Percentiles rank a stretch among this genome's conserved stretches.
phyloP scores from a whole-genome alignment of 2,888 invertebrate genomes.

The Acanthococcus lagerstroemiae region DNA sequence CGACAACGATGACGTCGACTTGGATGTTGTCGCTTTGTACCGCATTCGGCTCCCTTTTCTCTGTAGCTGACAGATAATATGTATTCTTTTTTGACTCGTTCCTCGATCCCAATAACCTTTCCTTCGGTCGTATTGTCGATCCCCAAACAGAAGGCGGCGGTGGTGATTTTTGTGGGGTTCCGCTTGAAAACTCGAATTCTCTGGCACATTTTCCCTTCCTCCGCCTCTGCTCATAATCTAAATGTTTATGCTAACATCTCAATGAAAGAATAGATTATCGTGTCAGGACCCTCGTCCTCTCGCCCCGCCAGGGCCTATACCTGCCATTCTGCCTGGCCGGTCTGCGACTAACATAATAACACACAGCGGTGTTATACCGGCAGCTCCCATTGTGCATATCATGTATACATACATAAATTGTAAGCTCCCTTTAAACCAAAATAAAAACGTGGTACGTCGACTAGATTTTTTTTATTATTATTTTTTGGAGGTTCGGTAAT shows the following conservation, averaged over 20 bases:
- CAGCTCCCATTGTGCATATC: conserved; percentile 18
- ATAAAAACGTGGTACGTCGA: not conserved
- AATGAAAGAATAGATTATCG: conserved; percentile 28
- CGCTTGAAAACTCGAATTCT: conserved; percentile 7
- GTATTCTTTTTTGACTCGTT: conserved; percentile 13
- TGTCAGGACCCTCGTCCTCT: conserved; percentile 13
- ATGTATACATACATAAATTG: conserved; percentile 27
- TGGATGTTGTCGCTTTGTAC: not conserved
- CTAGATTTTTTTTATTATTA: conserved; percentile 13
- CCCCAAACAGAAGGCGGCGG: conserved; percentile 1
- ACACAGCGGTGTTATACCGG: conserved; percentile 24
- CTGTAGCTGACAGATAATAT: not conserved
- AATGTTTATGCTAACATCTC: conserved; percentile 29
- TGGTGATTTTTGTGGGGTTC: conserved; percentile 23
- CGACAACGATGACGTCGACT: not conserved
- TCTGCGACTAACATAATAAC: conserved; percentile 6
- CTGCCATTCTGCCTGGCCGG: not conserved
- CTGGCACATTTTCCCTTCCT: not conserved
- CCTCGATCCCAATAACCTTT: not conserved
- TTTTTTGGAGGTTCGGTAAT: conserved; percentile 12
- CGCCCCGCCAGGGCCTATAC: not conserved
- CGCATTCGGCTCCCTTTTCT: not conserved
- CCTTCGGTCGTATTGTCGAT: not conserved
- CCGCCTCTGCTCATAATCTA: conserved; percentile 13
- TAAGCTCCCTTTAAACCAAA: conserved; percentile 24